A percentile compares a stretch with the other conserved stretches of the same genome.
Conservation (phyloP, 2,113 vertebrate species). For the Notothenia coriiceps region DNA sequence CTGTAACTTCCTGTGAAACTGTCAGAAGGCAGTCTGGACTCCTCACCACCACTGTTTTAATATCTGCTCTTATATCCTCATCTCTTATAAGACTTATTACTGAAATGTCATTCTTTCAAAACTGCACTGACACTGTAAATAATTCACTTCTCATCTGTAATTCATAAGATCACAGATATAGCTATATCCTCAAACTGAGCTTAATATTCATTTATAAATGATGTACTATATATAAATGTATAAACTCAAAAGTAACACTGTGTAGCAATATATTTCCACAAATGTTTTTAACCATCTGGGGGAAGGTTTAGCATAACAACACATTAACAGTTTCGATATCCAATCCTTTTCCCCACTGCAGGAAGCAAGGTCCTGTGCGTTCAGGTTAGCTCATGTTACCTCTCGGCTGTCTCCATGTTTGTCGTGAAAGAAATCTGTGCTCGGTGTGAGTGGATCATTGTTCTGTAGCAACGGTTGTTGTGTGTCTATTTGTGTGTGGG, state of each 20-base stretch:
- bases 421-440: constrained; percentile 60
- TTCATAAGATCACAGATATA: constrained; percentile 44
- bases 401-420: constrained; percentile 65
- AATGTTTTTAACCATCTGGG: constrained; percentile 84
- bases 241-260: constrained; percentile 81
- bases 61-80: constrained; percentile 27
- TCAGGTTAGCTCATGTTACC: constrained; percentile 81
- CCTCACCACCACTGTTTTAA: constrained; percentile 23
- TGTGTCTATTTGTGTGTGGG: constrained; percentile 54
- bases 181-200: constrained; percentile 72
- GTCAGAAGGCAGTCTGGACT: constrained; percentile 38
- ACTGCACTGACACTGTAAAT: constrained; percentile 74
- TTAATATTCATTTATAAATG: constrained; percentile 84
- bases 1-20: constrained; percentile 52
- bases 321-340: constrained; percentile 59
- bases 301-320: constrained; percentile 64
- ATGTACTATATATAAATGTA: constrained; percentile 73
- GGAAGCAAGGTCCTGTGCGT: constrained; percentile 64
- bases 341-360: constrained; percentile 60
- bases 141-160: constrained; percentile 41
- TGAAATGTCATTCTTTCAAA: constrained; percentile 38
- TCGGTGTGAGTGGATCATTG: constrained; percentile 59
- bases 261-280: constrained; percentile 84
- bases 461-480: constrained; percentile 56
- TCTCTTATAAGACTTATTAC: constrained; percentile 27